Base-by-base conservation (phyloP, 1,140 invertebrate species). In the Leptestheria dahalacensis region DNA sequence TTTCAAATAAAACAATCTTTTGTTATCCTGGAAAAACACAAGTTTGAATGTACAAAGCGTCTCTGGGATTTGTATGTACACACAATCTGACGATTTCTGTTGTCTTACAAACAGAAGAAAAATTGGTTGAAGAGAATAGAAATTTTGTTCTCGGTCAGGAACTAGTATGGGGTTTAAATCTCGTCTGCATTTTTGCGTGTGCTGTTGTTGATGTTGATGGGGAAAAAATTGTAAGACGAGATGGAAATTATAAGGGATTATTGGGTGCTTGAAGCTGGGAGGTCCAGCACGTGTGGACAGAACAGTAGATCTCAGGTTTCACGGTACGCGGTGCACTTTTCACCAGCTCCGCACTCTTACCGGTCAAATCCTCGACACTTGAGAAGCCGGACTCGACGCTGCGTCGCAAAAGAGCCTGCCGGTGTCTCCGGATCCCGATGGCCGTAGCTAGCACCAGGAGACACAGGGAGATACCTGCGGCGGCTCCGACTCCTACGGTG, bases 401-500 rank as follows among this genome's bases (percentile, higher is more conserved):
- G 6, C 15, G 33, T 41, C 53, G 23, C 53, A 55, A 29, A 28
- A 26, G 26, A 20, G 53, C 53, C 26, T 29, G 10, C 47, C 48
- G 24, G 21, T 60, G 58, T 12, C 58, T 23, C 12, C 58, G 58
- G 28, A 60, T 23, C 48, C 49, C 58, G 15, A 60, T 50, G 28
- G 58, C 58, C 2, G 51, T 52, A 25, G 29, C 48, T 23, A 60
- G 24, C 3, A 60, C 58, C 48, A 60, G 24, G 6, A 60, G 48
- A 21, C 50, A 60, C 10, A 50, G 33, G 12, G 48, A 60, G n/a
- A 60, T 29, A 6, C 58, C 58, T 10, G 58, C 58, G 12, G 58
- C 58, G 1, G 58, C 58, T 1, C 58, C 58, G 26, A 60, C 58
- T 26, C 58, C 58, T 18, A 60, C 58, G 2, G 58, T 60, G 58